These are phyloP conservation scores for Scelioninae gen. 2 DNA, from an alignment of 2,888 invertebrate species.

Conservation along the genomic window DNA sequence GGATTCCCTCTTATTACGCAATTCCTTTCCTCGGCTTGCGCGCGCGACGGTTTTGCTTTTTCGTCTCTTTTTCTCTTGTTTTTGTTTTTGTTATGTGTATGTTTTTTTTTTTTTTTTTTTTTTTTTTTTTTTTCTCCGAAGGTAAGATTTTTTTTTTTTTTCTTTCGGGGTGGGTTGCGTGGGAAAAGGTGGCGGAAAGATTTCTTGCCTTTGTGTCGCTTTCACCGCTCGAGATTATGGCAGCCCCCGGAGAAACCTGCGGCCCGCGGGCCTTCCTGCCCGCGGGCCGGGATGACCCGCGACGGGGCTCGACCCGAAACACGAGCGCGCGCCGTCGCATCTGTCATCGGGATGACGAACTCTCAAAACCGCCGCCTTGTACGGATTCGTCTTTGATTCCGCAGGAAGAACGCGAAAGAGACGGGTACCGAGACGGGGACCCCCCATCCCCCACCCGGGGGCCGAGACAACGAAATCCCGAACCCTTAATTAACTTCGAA, in stretches of 20 bases:
- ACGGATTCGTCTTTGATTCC: constrained; percentile 29
- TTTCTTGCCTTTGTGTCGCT: constrained; percentile 62
- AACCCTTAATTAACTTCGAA: constrained; percentile 19
- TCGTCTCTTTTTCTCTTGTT: too few relatives aligned
- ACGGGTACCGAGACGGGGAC: constrained; percentile 11
- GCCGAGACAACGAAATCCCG: constrained; percentile 1
- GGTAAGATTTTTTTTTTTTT: too few relatives aligned
- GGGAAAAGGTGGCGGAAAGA: constrained; percentile 55
- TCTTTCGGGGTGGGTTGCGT: too few relatives aligned
- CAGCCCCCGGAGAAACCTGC: constrained; percentile 56
- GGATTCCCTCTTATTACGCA: too few relatives aligned
- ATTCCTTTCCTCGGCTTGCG: too few relatives aligned
- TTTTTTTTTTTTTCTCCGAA: too few relatives aligned
- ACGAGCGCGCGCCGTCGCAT: constrained; percentile 31
- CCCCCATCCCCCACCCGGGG: constrained; percentile 21
- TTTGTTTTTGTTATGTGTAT: too few relatives aligned
- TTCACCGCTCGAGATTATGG: constrained; percentile 67
- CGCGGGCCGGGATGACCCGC: constrained; percentile 40
- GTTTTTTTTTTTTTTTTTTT: too few relatives aligned
- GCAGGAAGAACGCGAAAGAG: neutral
- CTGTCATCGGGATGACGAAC: constrained; percentile 40
- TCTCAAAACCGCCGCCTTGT: constrained; percentile 35
- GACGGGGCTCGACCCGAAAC: constrained; percentile 21
- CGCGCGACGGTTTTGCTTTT: too few relatives aligned
- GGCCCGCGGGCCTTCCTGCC: constrained; percentile 1